A percentile compares a stretch with the other conserved stretches of the same genome.
These are phyloP conservation scores for Melitaea cinxia DNA, from an alignment of 1,140 invertebrate genomes.

Conservation along the genomic window DNA sequence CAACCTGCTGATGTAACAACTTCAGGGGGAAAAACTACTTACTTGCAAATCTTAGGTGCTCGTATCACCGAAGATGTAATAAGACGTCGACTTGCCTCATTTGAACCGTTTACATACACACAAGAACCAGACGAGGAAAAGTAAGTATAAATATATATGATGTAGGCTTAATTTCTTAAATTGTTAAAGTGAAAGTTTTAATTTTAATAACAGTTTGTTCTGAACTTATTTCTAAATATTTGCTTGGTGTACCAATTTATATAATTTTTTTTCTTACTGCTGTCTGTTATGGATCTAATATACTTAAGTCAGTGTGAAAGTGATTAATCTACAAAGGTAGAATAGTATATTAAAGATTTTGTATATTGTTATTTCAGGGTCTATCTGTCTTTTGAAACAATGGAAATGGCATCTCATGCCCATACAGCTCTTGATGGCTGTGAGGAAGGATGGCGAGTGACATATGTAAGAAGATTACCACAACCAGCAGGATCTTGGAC, in stretches of 20 bases:
- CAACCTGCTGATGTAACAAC: conserved; percentile 41
- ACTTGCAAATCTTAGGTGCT: conserved; percentile 56
- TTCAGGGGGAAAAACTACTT: conserved; percentile 46
- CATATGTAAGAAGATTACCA: conserved; percentile 52
- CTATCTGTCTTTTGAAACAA: conserved; percentile 96
- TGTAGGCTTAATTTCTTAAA: background rate
- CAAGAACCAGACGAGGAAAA: conserved; percentile 67
- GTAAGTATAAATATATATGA: conserved; percentile 45
- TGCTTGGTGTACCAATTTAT: no score
- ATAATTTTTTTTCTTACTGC: no score
- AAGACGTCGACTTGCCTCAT: conserved; percentile 61
- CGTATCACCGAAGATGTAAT: conserved; percentile 82
- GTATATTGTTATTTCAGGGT: conserved; percentile 83
- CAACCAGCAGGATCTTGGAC: conserved; percentile 55
- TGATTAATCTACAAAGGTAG: no score
- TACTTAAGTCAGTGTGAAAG: no score
- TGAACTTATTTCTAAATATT: no score
- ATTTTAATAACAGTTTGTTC: no score
- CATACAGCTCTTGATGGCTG: conserved; percentile 93
- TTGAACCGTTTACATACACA: conserved; percentile 69
- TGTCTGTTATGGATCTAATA: no score
- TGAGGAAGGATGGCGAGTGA: conserved; percentile 86
- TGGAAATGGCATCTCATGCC: conserved; percentile 92
- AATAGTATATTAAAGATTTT: background rate
- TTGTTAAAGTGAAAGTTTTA: no score